Percentiles rank a stretch among this genome's conserved stretches.
phyloP scores from a whole-genome alignment of 1,140 invertebrate species.

The Sycophila sp. region DNA sequence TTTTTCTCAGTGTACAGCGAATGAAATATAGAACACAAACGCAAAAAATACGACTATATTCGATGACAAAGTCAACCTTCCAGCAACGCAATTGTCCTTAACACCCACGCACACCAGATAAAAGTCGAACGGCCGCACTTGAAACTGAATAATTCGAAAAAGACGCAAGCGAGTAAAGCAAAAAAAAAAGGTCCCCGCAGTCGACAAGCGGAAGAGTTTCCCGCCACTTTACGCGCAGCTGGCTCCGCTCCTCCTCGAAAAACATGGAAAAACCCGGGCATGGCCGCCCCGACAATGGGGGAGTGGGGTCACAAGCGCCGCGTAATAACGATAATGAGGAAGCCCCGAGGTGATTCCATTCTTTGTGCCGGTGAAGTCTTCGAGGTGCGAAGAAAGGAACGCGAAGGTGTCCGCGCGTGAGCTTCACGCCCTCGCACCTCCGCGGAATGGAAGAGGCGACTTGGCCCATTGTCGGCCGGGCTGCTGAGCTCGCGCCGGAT shows the following conservation, averaged over 20 bases:
- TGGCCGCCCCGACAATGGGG: slow-evolving; percentile 4
- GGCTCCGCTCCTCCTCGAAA: background rate
- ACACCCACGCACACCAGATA: too few relatives aligned
- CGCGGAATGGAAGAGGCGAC: background rate
- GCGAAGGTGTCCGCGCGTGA: slow-evolving; percentile 24
- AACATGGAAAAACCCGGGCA: too few relatives aligned
- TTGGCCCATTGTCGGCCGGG: background rate
- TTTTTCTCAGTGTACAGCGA: too few relatives aligned
- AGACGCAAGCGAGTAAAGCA: background rate
- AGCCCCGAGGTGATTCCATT: background rate
- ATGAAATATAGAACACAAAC: too few relatives aligned
- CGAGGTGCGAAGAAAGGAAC: background rate
- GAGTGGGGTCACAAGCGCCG: too few relatives aligned
- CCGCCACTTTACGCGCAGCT: background rate
- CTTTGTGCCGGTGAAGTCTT: background rate
- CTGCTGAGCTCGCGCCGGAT: background rate
- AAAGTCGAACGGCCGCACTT: too few relatives aligned
- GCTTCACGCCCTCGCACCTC: slow-evolving; percentile 14
- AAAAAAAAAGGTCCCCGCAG: background rate
- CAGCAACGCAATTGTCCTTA: too few relatives aligned
- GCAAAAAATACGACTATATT: too few relatives aligned
- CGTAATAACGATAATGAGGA: slow-evolving; percentile 28
- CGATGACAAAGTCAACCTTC: too few relatives aligned
- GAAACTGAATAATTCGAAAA: too few relatives aligned
- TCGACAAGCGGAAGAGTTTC: background rate